Evolutionary conservation across 2,797 vertebrate species (phyloP), one percentile per base, ranked within the genome.

Genomic region (Lagorchestes hirsutus): DNA sequence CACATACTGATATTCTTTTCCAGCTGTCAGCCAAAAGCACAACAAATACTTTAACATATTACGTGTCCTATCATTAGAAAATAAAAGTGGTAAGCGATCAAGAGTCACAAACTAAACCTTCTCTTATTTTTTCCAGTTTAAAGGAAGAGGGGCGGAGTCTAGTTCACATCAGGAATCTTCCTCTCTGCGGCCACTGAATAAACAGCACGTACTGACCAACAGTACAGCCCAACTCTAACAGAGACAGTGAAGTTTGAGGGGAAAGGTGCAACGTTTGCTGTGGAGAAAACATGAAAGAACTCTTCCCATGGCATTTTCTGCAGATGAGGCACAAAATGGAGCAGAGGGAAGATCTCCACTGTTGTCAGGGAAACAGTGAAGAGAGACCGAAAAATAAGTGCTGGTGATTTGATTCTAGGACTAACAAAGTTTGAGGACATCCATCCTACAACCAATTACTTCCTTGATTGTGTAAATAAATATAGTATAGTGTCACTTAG

Each of bases 271-370:
- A 46, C 1, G 34, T 11, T 54, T 28, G 6, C 10, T 1, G 40
- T 91, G 22, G 90, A 55, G 90, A 57, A 96, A 93, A 58, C 40
- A 28, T 0, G 13, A 94, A 82, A 40, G 55, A 50, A 59, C n/a
- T 29, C 3, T 62, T 40, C 54, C 40, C 24, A 92, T 93, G 22
- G 96, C 54, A 92, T 92, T 9, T 54, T 16, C 34, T 95, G 18
- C 50, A 50, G 95, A 55, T 54, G 52, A 92, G 28, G 31, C 22
- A 94, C n/a, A 98, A 96, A 93, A 92, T 3, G 55, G 54, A 92
- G 95, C 50, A 91, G 3, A 22, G 28, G 91, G 58, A 97, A 92
- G 3, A 24, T 27, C 95, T 31, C 40, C 56, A 62, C 0, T 59
- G 10, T 1, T 95, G 91, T 18, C 29, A 50, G 57, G 0, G 55